Base-by-base conservation (phyloP, 2,797 vertebrate genomes). In the Erpetoichthys calabaricus region DNA sequence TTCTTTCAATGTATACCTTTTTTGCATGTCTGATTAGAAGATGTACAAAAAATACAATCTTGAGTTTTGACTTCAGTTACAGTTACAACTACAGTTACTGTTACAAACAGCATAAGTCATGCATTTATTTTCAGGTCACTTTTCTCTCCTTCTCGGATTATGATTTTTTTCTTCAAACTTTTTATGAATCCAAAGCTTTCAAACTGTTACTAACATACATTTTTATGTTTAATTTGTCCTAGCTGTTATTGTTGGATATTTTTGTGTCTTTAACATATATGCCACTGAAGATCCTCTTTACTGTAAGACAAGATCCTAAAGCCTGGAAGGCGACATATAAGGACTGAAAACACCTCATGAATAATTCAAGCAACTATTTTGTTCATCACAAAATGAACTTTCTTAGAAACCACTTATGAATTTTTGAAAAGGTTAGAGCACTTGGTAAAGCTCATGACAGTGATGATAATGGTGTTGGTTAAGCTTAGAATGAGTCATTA, bases 311-410 rank as follows among this genome's bases (percentile, higher is more conserved):
- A 66, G 73, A 69, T 60, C 57, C 58, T 55, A 64, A 68, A 73
- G 65, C 69, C 69, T 71, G 71, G 70, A 68, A 73, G 53, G 64
- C 60, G 63, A 68, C 62, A 66, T 69, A 68, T 70, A 75, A 72
- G 56, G 42, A 57, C 70, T 65, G 56, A 72, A 57, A 66, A 68
- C 68, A 68, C 42, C 49, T 70, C 56, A 71, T 71, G 69, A 68
- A 72, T 75, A 66, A 72, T 73, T 65, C 64, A 73, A 60, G 60
- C 61, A 67, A 64, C 66, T 72, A 68, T 74, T 75, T 70, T 68
- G 61, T 69, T 64, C 59, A 60, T 66, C 66, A 68, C 44, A 67
- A 71, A 75, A 69, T 68, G 59, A 75, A 72, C 66, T 75, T 74
- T 70, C 53, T 63, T 61, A 65, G 61, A 67, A 62, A 68, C 68